Evolutionary conservation across 2,888 invertebrate genomes (phyloP).

Genomic region (Orthosia cruda): DNA sequence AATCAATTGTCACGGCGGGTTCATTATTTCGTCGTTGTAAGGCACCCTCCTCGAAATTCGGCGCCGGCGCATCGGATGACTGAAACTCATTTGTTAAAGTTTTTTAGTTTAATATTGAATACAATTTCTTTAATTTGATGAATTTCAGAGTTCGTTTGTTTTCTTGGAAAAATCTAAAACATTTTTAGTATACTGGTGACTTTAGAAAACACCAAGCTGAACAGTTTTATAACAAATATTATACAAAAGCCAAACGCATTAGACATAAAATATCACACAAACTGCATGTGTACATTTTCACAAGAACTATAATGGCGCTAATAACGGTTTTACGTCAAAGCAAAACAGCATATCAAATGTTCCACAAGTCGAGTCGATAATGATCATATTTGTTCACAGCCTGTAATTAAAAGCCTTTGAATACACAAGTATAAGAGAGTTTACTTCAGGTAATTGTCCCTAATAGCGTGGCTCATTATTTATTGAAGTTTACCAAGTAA

Average conservation of each 20-base stretch:
- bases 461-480: conserved; percentile 51
- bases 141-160: not conserved
- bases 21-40: conserved; percentile 56
- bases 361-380: conserved; percentile 30
- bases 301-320: conserved; percentile 3
- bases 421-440: conserved; percentile 40
- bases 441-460: conserved; percentile 46
- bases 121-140: not conserved
- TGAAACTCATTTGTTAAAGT: conserved; percentile 44
- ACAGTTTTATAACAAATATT: too few species aligned
- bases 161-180: too few species aligned
- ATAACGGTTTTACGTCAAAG: conserved; percentile 26
- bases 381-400: conserved; percentile 37
- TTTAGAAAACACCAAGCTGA: too few species aligned
- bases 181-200: too few species aligned
- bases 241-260: not conserved
- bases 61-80: conserved; percentile 57
- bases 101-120: conserved; percentile 6
- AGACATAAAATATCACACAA: conserved; percentile 1
- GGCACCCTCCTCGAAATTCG: conserved; percentile 40
- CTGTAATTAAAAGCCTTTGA: conserved; percentile 58
- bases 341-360: conserved; percentile 47
- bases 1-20: conserved; percentile 63
- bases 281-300: conserved; percentile 38
- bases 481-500: conserved; percentile 36